Base-by-base conservation (phyloP, 2,888 invertebrate genomes). In the Pristionchus mayeri region DNA sequence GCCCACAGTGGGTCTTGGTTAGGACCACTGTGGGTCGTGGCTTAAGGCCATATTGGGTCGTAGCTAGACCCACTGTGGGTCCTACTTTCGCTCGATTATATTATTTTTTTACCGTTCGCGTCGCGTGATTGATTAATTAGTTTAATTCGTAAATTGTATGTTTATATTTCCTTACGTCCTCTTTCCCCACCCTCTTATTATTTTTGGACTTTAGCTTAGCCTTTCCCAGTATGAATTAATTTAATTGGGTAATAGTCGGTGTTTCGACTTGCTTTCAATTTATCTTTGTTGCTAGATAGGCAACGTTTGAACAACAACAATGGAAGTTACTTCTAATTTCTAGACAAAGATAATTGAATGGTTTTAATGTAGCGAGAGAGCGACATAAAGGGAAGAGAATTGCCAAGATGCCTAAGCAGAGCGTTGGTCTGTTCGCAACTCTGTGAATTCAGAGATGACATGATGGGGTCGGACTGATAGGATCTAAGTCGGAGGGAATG, bases 351-450 rank as follows among this genome's bases (percentile, higher is more conserved):
- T 4, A 76, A 18, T 21, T 44, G 24, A 3, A 76, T 48, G 6
- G 76, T 48, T 27, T 76, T 76, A 11, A 76, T 48, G 34, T 76
- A 76, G 13, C 48, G 30, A 27, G 24, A 3, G 21, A 76, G 48
- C 3, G 48, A 3, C 76, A 76, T 76, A 48, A 27, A 76, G 0
- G 76, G 76, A 2, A 76, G 76, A 4, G 16, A 21, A 27, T 76
- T 76, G 3, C 76, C 76, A 16, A 76, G 27, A 4, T 76, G 76
- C 0, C 76, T 34, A 2, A 76, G 16, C 2, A 48, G 48, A 76
- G 48, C 27, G 34, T 76, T 76, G 48, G 48, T 44, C 27, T 76
- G 76, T 24, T 76, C 76, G 48, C 48, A 44, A 24, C 76, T 76
- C 16, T 76, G 76, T 16, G 76, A 76, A 48, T 76, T 76, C 18